These are phyloP conservation scores for Plectus sambesii DNA, from an alignment of 1,140 invertebrate species.

Conservation along the genomic window DNA sequence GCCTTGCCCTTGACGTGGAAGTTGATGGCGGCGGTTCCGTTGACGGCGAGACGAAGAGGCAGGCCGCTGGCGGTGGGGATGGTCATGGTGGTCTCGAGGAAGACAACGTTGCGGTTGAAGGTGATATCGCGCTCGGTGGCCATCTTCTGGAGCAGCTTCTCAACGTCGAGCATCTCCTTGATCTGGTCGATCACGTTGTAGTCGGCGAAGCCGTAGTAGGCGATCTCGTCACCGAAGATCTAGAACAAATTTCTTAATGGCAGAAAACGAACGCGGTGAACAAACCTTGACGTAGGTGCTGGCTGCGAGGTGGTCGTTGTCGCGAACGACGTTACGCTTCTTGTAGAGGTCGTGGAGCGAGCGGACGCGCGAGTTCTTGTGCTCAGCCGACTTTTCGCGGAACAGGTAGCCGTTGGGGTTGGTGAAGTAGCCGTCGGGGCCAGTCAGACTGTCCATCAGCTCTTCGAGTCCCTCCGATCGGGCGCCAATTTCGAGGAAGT, in stretches of 20 bases:
- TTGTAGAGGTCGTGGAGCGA: constrained; percentile 2
- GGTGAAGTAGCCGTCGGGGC: constrained; percentile 14
- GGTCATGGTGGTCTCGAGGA: constrained; percentile 70
- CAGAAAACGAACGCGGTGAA: no score
- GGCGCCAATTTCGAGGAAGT: constrained; percentile 47
- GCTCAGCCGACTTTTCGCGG: constrained; percentile 1
- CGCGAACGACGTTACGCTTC: no score
- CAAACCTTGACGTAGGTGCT: no score
- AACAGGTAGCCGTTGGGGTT: constrained; percentile 1
- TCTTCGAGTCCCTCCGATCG: constrained; percentile 46
- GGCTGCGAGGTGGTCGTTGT: no score
- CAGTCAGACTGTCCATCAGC: constrained; percentile 44
- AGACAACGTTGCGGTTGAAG: constrained; percentile 58
- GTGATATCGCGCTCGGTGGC: constrained; percentile 42
- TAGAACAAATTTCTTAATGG: no score
- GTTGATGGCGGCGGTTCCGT: constrained; percentile 72
- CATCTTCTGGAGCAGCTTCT: constrained; percentile 32
- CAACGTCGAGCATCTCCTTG: constrained; percentile 38
- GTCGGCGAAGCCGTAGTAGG: constrained; percentile 40
- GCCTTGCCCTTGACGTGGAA: no score
- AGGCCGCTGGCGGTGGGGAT: constrained; percentile 71
- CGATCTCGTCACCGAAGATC: constrained; percentile 49
- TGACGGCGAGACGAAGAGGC: constrained; percentile 66
- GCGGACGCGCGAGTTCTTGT: constrained; percentile 1
- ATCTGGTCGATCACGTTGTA: constrained; percentile 26